Evolutionary conservation across 2,797 vertebrate genomes (phyloP), one percentile per base, ranked within the genome.

Genomic region (Fundulus diaphanus): DNA sequence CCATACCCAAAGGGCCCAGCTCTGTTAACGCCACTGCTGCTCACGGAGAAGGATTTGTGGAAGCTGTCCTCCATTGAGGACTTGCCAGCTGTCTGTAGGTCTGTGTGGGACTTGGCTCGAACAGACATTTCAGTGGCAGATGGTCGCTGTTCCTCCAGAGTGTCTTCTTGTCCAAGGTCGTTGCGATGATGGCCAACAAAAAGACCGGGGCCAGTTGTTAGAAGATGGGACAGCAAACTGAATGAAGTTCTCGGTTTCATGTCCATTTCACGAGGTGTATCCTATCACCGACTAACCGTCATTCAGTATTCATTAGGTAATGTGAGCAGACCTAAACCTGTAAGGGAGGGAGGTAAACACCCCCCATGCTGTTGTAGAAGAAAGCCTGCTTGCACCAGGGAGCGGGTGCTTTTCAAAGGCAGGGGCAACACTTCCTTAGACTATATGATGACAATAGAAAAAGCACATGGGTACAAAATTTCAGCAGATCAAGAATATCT

Each of bases 251-350:
- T 88, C 80, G 49, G 83, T 82, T 88, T 85, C 81, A 65, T 27
- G 59, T 4, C 1, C 57, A 68, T 83, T 73, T 81, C 76, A 63
- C 40, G 8, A 40, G 73, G 65, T 59, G 77, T 77, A 81, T 80
- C 78, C 82, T 20, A 12, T 87, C 82, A 56, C 82, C 68, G 35
- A 5, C 24, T 1, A 40, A 83, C 57, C 46, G 3, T 65, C 84
- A 74, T 95, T 52, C 85, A 94, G 93, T 83, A 94, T 95, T 90
- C 16, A 95, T 88, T 5, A 76, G 82, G 94, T 80, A 92, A 96
- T 79, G 8, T 61, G 88, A 95, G 73, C 86, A 68, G 48, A 49
- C 72, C 35, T 13, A 18, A 11, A 63, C 37, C 72, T 49, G 68
- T 35, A 42, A 0, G 42, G 49, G 51, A 24, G 66, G 27, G 65